Evolutionary conservation across 2,113 vertebrate species (phyloP), one percentile per base, ranked within the genome.

Genomic region (Syngnathoides biaculeatus): DNA sequence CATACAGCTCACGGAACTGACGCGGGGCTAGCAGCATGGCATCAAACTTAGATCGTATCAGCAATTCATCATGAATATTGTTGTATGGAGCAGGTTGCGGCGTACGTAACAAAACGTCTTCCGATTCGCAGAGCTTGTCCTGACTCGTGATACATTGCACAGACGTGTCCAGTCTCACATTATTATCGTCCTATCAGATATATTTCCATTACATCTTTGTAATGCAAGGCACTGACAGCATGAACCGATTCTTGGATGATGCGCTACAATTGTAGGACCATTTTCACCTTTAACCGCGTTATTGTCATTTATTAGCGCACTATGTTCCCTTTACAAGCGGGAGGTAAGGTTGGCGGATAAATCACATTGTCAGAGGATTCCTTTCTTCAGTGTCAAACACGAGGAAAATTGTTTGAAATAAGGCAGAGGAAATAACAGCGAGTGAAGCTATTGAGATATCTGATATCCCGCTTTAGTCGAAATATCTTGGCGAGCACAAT

Each of bases 251-350:
- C 45, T 17, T 19, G 55, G 13, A 30, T 57, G 55, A 57, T 57
- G 15, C 26, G 17, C 55, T 57, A 8, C 26, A 15, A 11, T 22
- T 61, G 39, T 40, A 22, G 75, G 63, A 48, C n/a, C 73, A 59
- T 71, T 82, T 87, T 83, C 87, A 82, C 79, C 79, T 84, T 88
- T 85, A 83, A 88, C 85, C 74, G 82, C 68, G 65, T 80, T 84
- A 84, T 71, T 83, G 75, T 69, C 73, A 69, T 88, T 88, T 86
- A 79, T 87, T 74, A 69, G 75, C 77, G 71, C 71, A 58, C 67
- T 72, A 1, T 13, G 14, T 50, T 53, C 81, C 77, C 65, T 74
- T 85, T 82, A 82, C 73, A 77, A 79, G 68, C 39, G 12, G 57
- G 52, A 75, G 77, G 74, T 81, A 79, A 61, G 75, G 53, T 42